Base-by-base conservation (phyloP, 1,140 invertebrate genomes). In the Neuroterus valhalla region DNA sequence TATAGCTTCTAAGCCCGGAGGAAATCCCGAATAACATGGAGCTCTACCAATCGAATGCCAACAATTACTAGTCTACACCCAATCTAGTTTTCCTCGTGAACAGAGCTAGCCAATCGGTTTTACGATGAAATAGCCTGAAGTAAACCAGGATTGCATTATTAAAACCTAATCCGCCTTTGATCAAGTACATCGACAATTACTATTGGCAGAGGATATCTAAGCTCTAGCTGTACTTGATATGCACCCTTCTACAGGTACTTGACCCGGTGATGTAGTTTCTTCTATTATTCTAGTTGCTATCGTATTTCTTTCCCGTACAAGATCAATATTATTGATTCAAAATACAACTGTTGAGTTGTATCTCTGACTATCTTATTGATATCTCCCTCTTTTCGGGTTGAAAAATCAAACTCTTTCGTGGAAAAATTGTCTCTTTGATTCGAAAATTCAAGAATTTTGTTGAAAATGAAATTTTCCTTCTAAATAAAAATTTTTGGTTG, bases 151-250 rank as follows among this genome's bases (percentile, higher is more conserved):
- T 86, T 87, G 84, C 86, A 88, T 89, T 88, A 88, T 89, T 88
- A 89, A 87, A 88, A 89, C 87, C 85, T 87, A 88, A 89, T 89
- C 86, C 85, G 81, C 84, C 85, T 82, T 81, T 75, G 79, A 70
- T 45, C 78, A 78, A 76, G 82, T 31, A 62, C 21, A 31, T 62
- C 26, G n/a, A 38, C 55, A 62, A 62, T 62, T 62, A 62, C 55
- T 62, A n/a, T 26, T 62, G 55, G 23, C 26, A 62, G 6, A 26
- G 26, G 31, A 62, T 31, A 62, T 26, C 55, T 62, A 31, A 62
- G 3, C 19, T 26, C 4, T 62, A 62, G 3, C 19, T 26, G 15
- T 21, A 55, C 23, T 55, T 55, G 52, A 55, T 55, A 31, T 38
- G 14, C n/a, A 31, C 21, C 31, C 55, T 62, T 15, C 31, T 62